A percentile compares a stretch with the other conserved stretches of the same genome.
These are phyloP conservation scores for Urosaurus nigricauda DNA, from an alignment of 2,797 vertebrate species.

Conservation along the genomic window DNA sequence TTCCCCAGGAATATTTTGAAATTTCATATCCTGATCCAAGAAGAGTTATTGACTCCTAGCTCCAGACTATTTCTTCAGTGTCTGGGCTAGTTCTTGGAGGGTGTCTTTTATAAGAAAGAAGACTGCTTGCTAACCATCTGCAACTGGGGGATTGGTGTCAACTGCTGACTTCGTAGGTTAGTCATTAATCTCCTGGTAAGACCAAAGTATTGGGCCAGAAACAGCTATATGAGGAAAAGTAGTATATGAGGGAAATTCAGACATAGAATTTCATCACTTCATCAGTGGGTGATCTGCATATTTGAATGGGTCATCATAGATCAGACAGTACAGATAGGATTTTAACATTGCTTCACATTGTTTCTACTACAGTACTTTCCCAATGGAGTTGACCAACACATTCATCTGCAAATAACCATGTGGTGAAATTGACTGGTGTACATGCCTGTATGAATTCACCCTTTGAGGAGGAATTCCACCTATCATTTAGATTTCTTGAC, in stretches of 20 bases:
- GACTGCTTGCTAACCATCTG: slow-evolving; percentile 8
- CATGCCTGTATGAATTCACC: background rate
- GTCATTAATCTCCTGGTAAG: background rate
- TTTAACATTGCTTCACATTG: background rate
- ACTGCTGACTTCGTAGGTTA: background rate
- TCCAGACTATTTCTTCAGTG: slow-evolving; percentile 33
- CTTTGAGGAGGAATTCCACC: background rate
- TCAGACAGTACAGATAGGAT: background rate
- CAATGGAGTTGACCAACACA: background rate
- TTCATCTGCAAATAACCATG: background rate
- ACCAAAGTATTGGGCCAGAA: background rate
- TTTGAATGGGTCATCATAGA: background rate
- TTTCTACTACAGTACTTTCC: background rate
- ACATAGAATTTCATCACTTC: background rate
- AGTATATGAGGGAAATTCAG: background rate
- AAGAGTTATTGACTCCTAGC: slow-evolving; percentile 25
- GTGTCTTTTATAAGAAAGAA: slow-evolving; percentile 12
- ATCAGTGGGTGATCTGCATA: background rate
- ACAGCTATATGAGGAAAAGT: background rate
- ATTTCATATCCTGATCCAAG: slow-evolving; percentile 27
- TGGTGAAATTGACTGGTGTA: background rate
- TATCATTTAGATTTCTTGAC: background rate
- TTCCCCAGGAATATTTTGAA: slow-evolving; percentile 37
- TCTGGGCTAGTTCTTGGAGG: slow-evolving; percentile 21
- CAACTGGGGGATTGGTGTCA: slow-evolving; percentile 1